Percentiles rank a stretch among this genome's conserved stretches.
phyloP scores from a whole-genome alignment of 2,888 invertebrate genomes.

The Apotomis betuletana region DNA sequence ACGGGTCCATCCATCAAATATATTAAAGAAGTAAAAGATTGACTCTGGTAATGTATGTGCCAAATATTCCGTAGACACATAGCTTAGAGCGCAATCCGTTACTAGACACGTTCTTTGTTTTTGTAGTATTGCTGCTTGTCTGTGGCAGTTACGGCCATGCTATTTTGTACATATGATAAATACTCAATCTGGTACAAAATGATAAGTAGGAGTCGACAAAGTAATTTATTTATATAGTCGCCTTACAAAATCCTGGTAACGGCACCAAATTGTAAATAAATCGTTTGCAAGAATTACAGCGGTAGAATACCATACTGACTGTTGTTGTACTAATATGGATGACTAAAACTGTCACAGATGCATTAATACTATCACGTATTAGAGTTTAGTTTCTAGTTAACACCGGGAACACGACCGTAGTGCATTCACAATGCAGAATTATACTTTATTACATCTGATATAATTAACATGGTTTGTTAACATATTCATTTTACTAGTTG shows the following conservation, averaged over 20 bases:
- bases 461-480: not conserved
- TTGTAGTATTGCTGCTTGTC: not conserved
- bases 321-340: not conserved
- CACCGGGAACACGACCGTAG: not conserved
- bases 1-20: conserved; percentile 15
- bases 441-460: not conserved
- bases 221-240: not conserved
- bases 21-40: conserved; percentile 50
- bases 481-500: conserved; percentile 7
- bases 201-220: not conserved
- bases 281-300: not conserved
- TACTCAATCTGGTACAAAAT: not conserved
- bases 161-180: not conserved
- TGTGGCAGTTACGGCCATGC: conserved; percentile 12
- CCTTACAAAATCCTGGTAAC: conserved; percentile 13
- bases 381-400: not conserved
- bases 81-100: conserved; percentile 53
- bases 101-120: not conserved
- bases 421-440: not conserved
- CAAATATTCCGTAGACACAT: conserved; percentile 78
- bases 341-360: not conserved
- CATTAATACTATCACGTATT: not conserved
- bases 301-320: not conserved
- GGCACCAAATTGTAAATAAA: conserved; percentile 8
- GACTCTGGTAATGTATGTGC: conserved; percentile 65